Evolutionary conservation across 2,797 vertebrate species (phyloP), one percentile per base, ranked within the genome.

Genomic region (Yasuhikotakia modesta): DNA sequence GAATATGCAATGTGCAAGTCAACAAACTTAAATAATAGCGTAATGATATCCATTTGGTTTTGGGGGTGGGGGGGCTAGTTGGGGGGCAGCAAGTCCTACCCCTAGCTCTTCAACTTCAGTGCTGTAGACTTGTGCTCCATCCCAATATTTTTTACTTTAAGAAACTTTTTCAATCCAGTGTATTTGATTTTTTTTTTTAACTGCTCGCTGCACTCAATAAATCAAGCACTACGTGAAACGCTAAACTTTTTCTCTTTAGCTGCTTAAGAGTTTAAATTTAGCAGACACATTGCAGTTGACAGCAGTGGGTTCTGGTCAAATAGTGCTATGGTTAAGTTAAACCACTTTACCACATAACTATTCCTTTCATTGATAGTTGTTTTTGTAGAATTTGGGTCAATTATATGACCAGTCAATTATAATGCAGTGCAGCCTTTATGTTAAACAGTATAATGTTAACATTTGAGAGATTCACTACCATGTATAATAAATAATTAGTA

Each of bases 181-280:
- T 13, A 30, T 73, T 32, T 50, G 70, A 73, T 61, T 2, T 21
- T 63, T 63, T 61, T 2, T 21, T 63, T 63, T 50, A 63, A 48
- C 45, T 35, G 27, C 45, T 50, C 27, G n/a, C 17, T 16, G 24
- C 19, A 27, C 43, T 63, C 43, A 72, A 48, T 61, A 61, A 73
- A 30, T 61, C 43, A 48, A 46, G 43, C 3, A 30, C 13, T 60
- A 19, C 39, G 7, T 46, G 4, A 60, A 60, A 60, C 14, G 22
- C 16, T 19, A 19, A 46, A 70, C 22, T 22, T 55, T 19, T 24
- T 50, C 8, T 22, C n/a, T 55, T 3, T 35, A 21, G 7, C n/a
- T 58, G 10, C 12, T 12, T 58, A 14, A 21, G 19, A 14, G 24
- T 11, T 58, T 21, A 57, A 2, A 22, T 58, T 27, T 27, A 27